Evolutionary conservation across 2,113 vertebrate genomes (phyloP).

Genomic region (Crotalus helleri): DNA sequence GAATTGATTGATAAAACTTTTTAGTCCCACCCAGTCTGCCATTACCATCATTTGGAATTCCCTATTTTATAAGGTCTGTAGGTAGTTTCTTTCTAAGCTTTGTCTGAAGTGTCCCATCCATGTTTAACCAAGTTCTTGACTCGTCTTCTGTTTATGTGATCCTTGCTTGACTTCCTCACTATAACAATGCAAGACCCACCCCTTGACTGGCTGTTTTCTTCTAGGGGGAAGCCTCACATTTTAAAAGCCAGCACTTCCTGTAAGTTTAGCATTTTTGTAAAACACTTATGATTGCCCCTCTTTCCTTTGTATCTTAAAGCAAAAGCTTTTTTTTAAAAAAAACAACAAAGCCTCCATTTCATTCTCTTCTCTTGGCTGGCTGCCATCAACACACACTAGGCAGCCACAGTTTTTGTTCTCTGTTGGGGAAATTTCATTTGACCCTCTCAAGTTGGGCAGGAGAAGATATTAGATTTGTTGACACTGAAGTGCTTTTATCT

Average conservation of each 20-base stretch:
- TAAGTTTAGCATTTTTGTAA: background rate
- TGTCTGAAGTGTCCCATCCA: background rate
- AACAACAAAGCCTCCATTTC: conserved; percentile 1
- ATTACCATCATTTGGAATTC: too few relatives aligned
- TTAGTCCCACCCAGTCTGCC: too few relatives aligned
- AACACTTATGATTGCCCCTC: background rate
- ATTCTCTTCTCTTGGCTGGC: background rate
- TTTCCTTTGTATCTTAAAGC: rapidly evolving
- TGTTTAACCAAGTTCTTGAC: background rate
- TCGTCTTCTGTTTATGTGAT: background rate
- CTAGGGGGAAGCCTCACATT: background rate
- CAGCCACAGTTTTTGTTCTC: conserved; percentile 40
- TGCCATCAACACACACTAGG: conserved; percentile 38
- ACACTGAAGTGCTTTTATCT: conserved; percentile 54
- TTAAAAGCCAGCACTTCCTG: background rate
- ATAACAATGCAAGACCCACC: background rate
- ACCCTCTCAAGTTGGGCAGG: conserved; percentile 58
- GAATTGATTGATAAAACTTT: too few relatives aligned
- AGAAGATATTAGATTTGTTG: conserved; percentile 59
- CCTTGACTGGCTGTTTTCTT: background rate
- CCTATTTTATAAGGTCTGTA: background rate
- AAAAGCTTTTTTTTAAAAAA: background rate
- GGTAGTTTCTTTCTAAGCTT: background rate
- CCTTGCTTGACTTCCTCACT: background rate
- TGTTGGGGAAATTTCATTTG: conserved; percentile 59